Conservation (phyloP, 2,113 vertebrate species). For the Dasyurus viverrinus region DNA sequence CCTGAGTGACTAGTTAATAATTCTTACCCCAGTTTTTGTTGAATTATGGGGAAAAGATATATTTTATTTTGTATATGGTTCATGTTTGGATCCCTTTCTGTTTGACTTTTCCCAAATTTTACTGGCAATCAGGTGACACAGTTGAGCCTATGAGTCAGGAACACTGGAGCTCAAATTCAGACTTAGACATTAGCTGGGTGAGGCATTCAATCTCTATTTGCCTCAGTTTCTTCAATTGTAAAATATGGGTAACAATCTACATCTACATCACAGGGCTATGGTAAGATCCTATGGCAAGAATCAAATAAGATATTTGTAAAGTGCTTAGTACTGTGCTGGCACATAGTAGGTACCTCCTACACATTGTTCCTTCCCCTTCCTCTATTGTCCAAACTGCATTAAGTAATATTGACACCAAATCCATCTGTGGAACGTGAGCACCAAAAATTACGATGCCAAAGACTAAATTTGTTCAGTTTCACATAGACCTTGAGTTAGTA, state of each 20-base stretch:
- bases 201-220: neutral
- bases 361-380: neutral
- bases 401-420: neutral
- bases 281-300: neutral
- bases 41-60: neutral
- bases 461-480: neutral
- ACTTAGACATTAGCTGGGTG: neutral
- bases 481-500: neutral
- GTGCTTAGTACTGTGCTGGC: neutral
- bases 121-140: neutral
- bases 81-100: neutral
- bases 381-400: neutral
- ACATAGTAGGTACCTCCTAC: neutral
- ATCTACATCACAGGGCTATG: neutral
- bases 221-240: neutral
- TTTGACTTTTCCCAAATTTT: neutral
- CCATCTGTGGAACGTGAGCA: neutral
- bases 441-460: neutral
- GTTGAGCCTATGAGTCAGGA: neutral
- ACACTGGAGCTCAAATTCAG: neutral
- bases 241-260: neutral
- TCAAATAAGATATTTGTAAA: neutral
- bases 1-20: neutral
- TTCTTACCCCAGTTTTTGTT: neutral
- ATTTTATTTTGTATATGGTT: neutral